A percentile compares a stretch with the other conserved stretches of the same genome.
These are phyloP conservation scores for Helostoma temminkii DNA, from an alignment of 2,797 vertebrate genomes.

Conservation along the genomic window DNA sequence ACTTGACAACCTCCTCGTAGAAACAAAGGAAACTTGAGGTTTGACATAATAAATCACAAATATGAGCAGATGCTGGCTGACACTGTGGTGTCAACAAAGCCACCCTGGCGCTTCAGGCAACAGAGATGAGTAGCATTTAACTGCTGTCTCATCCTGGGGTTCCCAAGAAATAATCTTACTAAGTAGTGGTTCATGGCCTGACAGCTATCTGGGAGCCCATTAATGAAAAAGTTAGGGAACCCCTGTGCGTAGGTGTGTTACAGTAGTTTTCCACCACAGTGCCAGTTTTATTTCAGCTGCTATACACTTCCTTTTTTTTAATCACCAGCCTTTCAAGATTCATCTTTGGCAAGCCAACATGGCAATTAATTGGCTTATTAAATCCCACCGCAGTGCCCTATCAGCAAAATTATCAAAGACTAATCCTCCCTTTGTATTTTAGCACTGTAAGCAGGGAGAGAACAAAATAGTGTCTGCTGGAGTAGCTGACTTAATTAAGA, in stretches of 20 bases:
- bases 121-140: slow-evolving; percentile 25
- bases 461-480: slow-evolving; percentile 22
- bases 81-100: slow-evolving; percentile 23
- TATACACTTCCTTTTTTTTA: slow-evolving; percentile 72
- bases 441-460: slow-evolving; percentile 37
- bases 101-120: slow-evolving; percentile 9
- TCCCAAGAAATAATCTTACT: slow-evolving; percentile 22
- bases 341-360: slow-evolving; percentile 78
- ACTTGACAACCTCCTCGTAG: neutral
- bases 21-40: slow-evolving; percentile 9
- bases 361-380: slow-evolving; percentile 83
- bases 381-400: slow-evolving; percentile 76
- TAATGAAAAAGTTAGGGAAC: slow-evolving; percentile 43
- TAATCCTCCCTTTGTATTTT: slow-evolving; percentile 76
- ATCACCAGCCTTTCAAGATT: slow-evolving; percentile 63
- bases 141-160: slow-evolving; percentile 4
- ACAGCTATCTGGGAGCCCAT: slow-evolving; percentile 27
- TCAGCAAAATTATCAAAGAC: slow-evolving; percentile 82
- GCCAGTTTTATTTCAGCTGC: slow-evolving; percentile 55
- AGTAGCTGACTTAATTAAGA: slow-evolving; percentile 60
- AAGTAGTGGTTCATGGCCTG: slow-evolving; percentile 13
- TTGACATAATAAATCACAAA: slow-evolving; percentile 38
- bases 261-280: slow-evolving; percentile 47
- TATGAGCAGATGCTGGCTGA: slow-evolving; percentile 19
- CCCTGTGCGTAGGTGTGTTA: slow-evolving; percentile 26